Conservation (phyloP, 2,888 invertebrate species). For the Xylota segnis region DNA sequence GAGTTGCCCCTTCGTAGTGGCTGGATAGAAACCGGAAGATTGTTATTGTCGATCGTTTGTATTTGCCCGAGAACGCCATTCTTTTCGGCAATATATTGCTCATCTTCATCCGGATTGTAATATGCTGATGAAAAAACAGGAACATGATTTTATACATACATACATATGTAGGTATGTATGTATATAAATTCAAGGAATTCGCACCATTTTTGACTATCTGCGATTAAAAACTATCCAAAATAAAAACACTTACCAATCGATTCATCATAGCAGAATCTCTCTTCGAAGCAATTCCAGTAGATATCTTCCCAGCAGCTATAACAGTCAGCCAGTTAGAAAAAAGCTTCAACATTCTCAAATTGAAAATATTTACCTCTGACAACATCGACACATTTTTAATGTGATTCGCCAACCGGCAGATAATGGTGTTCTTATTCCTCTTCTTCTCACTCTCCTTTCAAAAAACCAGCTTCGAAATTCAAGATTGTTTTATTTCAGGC, state of each 20-base stretch:
- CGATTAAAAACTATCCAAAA: slow-evolving; percentile 22
- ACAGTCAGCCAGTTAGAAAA: slow-evolving; percentile 56
- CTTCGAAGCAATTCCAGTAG: slow-evolving; percentile 91
- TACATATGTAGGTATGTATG: too few relatives aligned
- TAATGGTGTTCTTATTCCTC: slow-evolving; percentile 24
- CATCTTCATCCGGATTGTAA: slow-evolving; percentile 85
- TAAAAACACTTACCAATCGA: slow-evolving; percentile 86
- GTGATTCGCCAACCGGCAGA: slow-evolving; percentile 24
- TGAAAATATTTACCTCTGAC: slow-evolving; percentile 82
- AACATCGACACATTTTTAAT: slow-evolving; percentile 83
- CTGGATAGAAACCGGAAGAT: slow-evolving; percentile 83
- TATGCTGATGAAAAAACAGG: slow-evolving; percentile 80
- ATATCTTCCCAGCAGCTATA: slow-evolving; percentile 89
- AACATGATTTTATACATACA: neutral
- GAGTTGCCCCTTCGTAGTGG: slow-evolving; percentile 81
- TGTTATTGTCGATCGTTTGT: slow-evolving; percentile 81
- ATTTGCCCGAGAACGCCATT: slow-evolving; percentile 81
- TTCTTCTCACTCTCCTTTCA: neutral
- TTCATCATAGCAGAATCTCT: slow-evolving; percentile 90
- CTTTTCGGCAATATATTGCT: slow-evolving; percentile 81
- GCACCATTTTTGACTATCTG: neutral
- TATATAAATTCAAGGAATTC: neutral
- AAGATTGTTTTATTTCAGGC: slow-evolving; percentile 25
- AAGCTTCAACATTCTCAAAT: slow-evolving; percentile 11
- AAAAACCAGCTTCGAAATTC: slow-evolving; percentile 46